Evolutionary conservation across 2,888 invertebrate genomes (phyloP).

Genomic region (Resseliella maxima): DNA sequence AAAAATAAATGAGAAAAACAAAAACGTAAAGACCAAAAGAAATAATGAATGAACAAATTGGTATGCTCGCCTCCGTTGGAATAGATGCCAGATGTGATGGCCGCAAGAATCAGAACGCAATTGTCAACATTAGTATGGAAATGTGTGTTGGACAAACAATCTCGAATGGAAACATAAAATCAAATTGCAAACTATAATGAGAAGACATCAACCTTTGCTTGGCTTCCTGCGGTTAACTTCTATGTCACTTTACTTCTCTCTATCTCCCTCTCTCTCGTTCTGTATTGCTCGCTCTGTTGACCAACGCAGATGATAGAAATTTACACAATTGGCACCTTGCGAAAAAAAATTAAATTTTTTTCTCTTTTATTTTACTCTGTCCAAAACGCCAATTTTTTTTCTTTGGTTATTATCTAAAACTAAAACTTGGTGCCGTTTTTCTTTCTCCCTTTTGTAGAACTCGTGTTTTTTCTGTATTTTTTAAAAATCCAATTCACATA

Average conservation of each 20-base stretch:
- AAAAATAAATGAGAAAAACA: no score
- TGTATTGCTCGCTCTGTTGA: no score
- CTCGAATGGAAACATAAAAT: constrained; percentile 11
- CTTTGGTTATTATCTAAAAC: no score
- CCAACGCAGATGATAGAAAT: neutral
- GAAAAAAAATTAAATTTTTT: neutral
- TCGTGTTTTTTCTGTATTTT: neutral
- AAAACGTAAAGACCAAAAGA: no score
- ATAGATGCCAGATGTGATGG: neutral
- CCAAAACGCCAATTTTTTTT: neutral
- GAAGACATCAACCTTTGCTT: neutral
- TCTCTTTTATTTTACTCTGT: neutral
- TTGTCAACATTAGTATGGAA: neutral
- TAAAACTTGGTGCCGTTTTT: no score
- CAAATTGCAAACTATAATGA: neutral
- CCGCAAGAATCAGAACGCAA: neutral
- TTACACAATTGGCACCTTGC: neutral
- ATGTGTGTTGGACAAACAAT: neutral
- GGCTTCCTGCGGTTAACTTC: neutral
- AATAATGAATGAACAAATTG: no score
- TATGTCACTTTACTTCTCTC: neutral
- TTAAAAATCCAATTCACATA: constrained; percentile 22
- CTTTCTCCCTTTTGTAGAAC: no score
- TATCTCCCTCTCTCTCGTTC: no score
- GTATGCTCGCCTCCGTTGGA: no score